Evolutionary conservation across 2,113 vertebrate species (phyloP).

Genomic region (Nicator chloris): DNA sequence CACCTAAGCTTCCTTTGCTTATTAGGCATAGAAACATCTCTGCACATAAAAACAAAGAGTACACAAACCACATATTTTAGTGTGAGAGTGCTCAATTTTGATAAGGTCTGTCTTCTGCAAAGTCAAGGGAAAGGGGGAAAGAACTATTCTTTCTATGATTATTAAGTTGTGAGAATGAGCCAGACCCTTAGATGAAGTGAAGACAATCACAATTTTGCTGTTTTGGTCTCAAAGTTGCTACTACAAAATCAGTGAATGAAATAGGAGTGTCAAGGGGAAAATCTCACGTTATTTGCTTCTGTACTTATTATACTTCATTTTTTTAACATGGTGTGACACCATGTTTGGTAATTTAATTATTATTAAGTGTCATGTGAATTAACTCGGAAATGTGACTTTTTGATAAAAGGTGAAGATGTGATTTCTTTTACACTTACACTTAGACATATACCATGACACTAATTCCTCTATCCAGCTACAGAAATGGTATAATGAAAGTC

Average conservation of each 20-base stretch:
- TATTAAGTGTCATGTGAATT: not conserved
- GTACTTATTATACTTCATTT: not conserved
- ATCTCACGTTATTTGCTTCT: not conserved
- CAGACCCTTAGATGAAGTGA: not conserved
- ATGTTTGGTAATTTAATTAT: not conserved
- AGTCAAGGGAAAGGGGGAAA: not conserved
- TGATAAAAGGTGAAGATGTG: not conserved
- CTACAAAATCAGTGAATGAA: not conserved
- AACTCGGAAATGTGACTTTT: not conserved
- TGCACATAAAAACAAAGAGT: not conserved
- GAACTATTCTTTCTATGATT: not conserved
- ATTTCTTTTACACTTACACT: not conserved
- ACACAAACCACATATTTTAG: not conserved
- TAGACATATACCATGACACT: not conserved
- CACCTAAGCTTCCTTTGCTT: not conserved
- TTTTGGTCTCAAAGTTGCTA: not conserved
- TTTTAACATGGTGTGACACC: not conserved
- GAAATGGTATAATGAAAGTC: not conserved
- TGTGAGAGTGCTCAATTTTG: not conserved
- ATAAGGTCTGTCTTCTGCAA: not conserved
- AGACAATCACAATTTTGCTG: not conserved
- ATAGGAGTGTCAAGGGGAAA: not conserved
- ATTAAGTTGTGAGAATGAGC: not conserved
- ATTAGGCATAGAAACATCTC: not conserved
- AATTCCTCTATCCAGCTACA: not conserved